Evolutionary conservation across 2,797 vertebrate species (phyloP), one percentile per base, ranked within the genome.

Genomic region (Tiaroga cobitis): DNA sequence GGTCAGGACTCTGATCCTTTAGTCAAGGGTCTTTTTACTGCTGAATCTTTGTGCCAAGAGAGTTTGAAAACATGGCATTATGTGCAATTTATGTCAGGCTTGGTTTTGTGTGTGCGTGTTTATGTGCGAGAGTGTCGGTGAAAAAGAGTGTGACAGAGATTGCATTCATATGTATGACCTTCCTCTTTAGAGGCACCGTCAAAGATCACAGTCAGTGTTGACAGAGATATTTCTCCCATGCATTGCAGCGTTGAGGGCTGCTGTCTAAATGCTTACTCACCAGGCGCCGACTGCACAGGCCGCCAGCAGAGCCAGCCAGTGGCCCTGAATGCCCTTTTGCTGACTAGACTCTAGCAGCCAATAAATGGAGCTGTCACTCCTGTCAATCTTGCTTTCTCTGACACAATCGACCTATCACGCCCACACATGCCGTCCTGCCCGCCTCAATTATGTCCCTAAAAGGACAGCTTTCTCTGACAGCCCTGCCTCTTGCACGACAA

Each of bases 281-380:
- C 86, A 88, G 86, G 86, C 75, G 85, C 78, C 83, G 74, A 87
- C 81, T 84, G 83, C 83, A 75, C 78, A 87, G 87, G 83, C 87
- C 87, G 87, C 84, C 89, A 89, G 67, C 85, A 87, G 87, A 88
- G 85, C 82, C 87, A 87, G 87, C 76, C 87, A 39, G 83, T 90
- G 87, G 89, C 89, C 89, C 89, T 87, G 89, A 90, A 88, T 88
- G 89, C 76, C 86, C 87, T 88, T 88, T 81, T 86, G 86, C 87
- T 87, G 87, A 90, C 85, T 87, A 87, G 81, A 88, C 88, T 86
- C 67, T 61, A 87, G 85, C 84, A 88, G 87, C 90, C 86, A 88
- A 87, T 89, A 89, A 90, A 90, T 89, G 84, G 90, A 89, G 88
- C 88, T 88, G 85, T 89, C 90, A 89, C 68, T 74, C 43, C 86